Conservation (phyloP, 2,797 vertebrate species). For the Tenualosa ilisha region DNA sequence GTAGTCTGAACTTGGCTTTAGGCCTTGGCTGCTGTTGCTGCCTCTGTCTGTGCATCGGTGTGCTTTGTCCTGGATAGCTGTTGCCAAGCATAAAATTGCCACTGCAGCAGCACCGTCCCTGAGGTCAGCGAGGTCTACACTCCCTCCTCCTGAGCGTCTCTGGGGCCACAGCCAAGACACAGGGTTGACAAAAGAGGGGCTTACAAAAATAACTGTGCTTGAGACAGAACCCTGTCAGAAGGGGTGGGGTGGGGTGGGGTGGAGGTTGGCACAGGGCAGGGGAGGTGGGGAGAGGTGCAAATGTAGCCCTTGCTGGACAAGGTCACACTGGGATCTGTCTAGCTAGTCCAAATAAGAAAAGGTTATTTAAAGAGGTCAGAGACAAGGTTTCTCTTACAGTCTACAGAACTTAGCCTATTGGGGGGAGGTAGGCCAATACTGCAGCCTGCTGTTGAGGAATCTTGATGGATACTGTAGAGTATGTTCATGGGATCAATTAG, state of each 20-base stretch:
- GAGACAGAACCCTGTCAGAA: not conserved
- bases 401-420: not conserved
- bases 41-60: not conserved
- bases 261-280: not conserved
- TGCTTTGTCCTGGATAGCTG: constrained; percentile 27
- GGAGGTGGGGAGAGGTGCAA: not conserved
- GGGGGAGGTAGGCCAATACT: not conserved
- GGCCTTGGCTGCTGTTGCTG: not conserved
- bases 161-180: not conserved
- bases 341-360: not conserved
- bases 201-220: not conserved
- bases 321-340: not conserved
- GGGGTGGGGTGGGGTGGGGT: not conserved
- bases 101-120: constrained; percentile 48
- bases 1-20: too few species aligned
- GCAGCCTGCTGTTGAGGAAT: not conserved
- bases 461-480: not conserved
- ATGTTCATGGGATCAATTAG: not conserved
- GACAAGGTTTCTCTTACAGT: not conserved
- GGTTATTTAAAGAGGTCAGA: not conserved
- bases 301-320: not conserved
- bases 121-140: constrained; percentile 32
- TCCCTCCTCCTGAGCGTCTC: not conserved
- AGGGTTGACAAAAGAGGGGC: not conserved
- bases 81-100: constrained; percentile 53